phyloP scores from a whole-genome alignment of 2,888 invertebrate genomes.

The Glaucopsyche alexis region DNA sequence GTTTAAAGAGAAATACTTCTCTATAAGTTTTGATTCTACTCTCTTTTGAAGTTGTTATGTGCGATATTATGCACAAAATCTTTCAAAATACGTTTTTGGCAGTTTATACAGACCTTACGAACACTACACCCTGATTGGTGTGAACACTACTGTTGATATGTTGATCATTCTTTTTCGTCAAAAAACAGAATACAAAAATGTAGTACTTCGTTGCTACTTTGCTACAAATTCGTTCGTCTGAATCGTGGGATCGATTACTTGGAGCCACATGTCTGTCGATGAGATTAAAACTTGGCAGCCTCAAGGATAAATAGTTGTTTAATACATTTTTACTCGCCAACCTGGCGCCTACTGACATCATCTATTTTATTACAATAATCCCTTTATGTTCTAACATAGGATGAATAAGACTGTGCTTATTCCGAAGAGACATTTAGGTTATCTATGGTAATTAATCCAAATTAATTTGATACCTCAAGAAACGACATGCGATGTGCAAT shows the following conservation, averaged over 20 bases:
- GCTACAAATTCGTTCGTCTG: not conserved
- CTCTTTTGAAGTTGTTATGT: no score
- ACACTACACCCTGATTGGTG: no score
- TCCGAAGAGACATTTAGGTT: not conserved
- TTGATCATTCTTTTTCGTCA: no score
- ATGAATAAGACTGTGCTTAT: not conserved
- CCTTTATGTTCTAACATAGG: constrained; percentile 1
- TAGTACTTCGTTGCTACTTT: not conserved
- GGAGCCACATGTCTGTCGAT: not conserved
- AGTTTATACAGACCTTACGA: no score
- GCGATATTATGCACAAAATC: no score
- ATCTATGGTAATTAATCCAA: not conserved
- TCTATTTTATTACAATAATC: constrained; percentile 13
- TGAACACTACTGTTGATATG: no score
- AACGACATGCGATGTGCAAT: no score
- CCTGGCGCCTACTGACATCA: constrained; percentile 3
- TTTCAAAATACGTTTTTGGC: no score
- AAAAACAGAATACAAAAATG: no score
- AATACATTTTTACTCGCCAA: constrained; percentile 9
- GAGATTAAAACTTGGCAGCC: not conserved
- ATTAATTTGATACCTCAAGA: no score
- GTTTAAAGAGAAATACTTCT: not conserved
- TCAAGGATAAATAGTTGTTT: not conserved
- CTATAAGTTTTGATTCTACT: no score
- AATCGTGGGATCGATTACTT: constrained; percentile 7